Conservation (phyloP, 2,888 invertebrate species). For the Sympetrum striolatum region DNA sequence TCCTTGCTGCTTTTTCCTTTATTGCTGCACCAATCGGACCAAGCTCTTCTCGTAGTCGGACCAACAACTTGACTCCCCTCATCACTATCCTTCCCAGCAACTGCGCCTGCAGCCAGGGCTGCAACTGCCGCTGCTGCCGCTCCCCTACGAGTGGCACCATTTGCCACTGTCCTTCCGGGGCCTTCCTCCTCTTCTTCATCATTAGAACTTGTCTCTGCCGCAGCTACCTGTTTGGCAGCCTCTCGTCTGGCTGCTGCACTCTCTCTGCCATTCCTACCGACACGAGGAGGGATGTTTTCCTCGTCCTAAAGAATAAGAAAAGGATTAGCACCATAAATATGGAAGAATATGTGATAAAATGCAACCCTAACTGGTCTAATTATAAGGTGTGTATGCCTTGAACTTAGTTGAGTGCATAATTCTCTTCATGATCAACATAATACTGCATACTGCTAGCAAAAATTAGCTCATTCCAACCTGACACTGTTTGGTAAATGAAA, state of each 20-base stretch:
- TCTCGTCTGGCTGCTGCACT: slow-evolving; percentile 1
- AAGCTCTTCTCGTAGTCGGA: slow-evolving; percentile 75
- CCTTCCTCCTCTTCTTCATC: slow-evolving; percentile 29
- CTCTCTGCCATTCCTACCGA: not conserved
- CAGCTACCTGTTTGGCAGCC: slow-evolving; percentile 1
- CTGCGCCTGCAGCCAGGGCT: slow-evolving; percentile 57
- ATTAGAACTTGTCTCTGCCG: slow-evolving; percentile 27
- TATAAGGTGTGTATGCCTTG: too few species aligned
- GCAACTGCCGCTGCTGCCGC: slow-evolving; percentile 57
- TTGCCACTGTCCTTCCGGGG: slow-evolving; percentile 29
- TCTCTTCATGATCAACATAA: too few species aligned
- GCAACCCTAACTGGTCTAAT: too few species aligned
- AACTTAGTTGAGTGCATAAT: too few species aligned
- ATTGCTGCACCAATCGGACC: slow-evolving; percentile 75
- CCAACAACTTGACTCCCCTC: slow-evolving; percentile 63
- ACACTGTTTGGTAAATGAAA: too few species aligned
- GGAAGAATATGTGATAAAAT: not conserved
- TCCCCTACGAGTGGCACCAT: slow-evolving; percentile 50
- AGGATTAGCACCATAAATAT: not conserved
- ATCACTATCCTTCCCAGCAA: slow-evolving; percentile 54
- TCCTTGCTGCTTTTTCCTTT: slow-evolving; percentile 64
- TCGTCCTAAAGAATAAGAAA: slow-evolving; percentile 50
- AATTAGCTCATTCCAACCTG: too few species aligned
- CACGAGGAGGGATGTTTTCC: slow-evolving; percentile 47
- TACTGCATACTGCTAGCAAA: too few species aligned